phyloP scores from a whole-genome alignment of 2,888 invertebrate genomes.

The Acronicta aceris region DNA sequence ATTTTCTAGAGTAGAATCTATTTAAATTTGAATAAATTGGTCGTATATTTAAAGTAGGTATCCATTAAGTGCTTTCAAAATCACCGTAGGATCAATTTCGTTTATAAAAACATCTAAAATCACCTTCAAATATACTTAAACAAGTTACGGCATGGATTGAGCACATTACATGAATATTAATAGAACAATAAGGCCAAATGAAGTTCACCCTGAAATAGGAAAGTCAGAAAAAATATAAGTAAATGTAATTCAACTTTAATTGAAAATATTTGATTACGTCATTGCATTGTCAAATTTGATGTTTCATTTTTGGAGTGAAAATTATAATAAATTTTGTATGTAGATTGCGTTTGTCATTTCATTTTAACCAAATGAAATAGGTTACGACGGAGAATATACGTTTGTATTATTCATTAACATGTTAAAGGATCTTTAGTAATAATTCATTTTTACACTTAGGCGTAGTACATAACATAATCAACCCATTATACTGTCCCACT shows the following conservation, averaged over 20 bases:
- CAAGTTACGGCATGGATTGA: constrained; percentile 8
- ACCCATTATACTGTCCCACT: no score
- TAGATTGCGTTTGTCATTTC: constrained; percentile 9
- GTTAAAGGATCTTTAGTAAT: no score
- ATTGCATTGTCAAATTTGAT: not conserved
- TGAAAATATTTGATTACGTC: constrained; percentile 21
- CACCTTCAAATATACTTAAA: constrained; percentile 3
- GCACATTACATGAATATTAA: constrained; percentile 26
- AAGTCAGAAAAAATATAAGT: constrained; percentile 19
- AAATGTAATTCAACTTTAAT: constrained; percentile 15
- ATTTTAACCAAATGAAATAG: constrained; percentile 2
- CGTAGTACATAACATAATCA: no score
- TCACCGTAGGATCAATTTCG: constrained; percentile 12
- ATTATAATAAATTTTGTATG: constrained; percentile 2
- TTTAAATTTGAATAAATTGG: constrained; percentile 23
- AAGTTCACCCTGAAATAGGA: constrained; percentile 16
- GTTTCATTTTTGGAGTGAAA: not conserved
- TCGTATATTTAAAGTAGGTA: constrained; percentile 16
- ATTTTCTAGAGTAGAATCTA: constrained; percentile 13
- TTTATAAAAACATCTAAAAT: constrained; percentile 7
- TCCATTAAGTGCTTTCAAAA: constrained; percentile 18
- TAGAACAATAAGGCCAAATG: constrained; percentile 13
- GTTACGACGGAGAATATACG: not conserved
- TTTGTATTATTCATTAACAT: not conserved
- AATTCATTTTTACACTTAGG: no score